Evolutionary conservation across 35 echinoderm and acorn worm species (phyloP), one percentile per base, ranked within the genome.

Genomic region (Ophioderma brevispina): DNA sequence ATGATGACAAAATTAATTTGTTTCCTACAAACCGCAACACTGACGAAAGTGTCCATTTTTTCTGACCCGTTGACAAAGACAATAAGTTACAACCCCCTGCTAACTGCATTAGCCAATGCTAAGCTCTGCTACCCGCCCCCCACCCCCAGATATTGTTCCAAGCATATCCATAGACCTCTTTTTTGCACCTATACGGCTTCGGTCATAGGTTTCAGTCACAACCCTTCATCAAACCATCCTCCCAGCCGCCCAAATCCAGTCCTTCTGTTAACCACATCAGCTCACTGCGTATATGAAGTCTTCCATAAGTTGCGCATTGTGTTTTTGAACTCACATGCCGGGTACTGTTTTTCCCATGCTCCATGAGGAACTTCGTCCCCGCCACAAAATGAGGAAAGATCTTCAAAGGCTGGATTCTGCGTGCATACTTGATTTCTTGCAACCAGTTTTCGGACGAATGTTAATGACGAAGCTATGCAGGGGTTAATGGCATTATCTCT

Each of bases 101-200:
- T 15, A 4, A 3, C 59, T 70, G 59, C 15, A 30, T 70, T 70
- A 70, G 59, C 59, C 23, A 70, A 70, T 25, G 28, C 59, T 70
- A 70, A 13, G 59, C 59, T 30, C 59, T 18, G 23, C 59, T 70
- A 25, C 59, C 59, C 2, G 10, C 59, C n/a, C 59, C 59, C 59
- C 59, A 70, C n/a, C n/a, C 59, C 59, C 59, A 70, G 28, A 70
- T 70, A 25, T 70, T 70, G n/a, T 70, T 70, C 59, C 59, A 70
- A 3, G 59, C 59, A 70, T 70, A 70, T 25, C 59, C 59, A 70
- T 13, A 70, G 4, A 70, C 59, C 2, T 70, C 23, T 3, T 3
- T 70, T 70, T 30, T 8, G 59, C 59, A 70, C n/a, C 23, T 70
- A 15, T n/a, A n/a, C n/a, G 59, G 4, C 28, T n/a, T n/a, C 59